Base-by-base conservation (phyloP, 1,140 invertebrate species). In the Metopolophium dirhodum region DNA sequence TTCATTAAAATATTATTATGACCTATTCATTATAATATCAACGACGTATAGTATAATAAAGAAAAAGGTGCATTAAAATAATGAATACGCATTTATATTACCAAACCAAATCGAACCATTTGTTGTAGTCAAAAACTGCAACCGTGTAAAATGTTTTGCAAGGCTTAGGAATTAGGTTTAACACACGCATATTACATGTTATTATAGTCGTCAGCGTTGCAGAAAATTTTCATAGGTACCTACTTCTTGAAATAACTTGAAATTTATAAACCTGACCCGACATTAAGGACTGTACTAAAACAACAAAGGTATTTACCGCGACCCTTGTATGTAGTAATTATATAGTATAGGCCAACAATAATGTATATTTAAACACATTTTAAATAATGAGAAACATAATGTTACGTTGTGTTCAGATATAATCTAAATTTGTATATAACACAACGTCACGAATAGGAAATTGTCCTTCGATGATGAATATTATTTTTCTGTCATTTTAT, bases 371-470 rank as follows among this genome's bases (percentile, higher is more conserved):
- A 57, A 54, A 37, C 88, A 37, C 51, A 41, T 89, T 89, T 89
- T 57, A 57, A 89, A 89, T 88, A 57, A 89, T 14, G 51, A 89
- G 88, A 57, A 54, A 49, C 18, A 26, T 88, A 41, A 23, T 26
- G 7, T 89, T 51, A 37, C 30, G 22, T 54, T 51, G 35, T 35
- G 88, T 89, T 89, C 14, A 26, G 88, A 89, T 54, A 20, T 26
- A 41, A 89, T 89, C 88, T 37, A 54, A 7, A 41, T 37, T 37
- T 23, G n/a, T 89, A 57, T 89, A 89, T 57, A 57, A 89, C 51
- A 14, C 23, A 54, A 35, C 35, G 88, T 37, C 51, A 89, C 88
- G 88, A 89, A 89, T 89, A 89, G 51, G 51, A 51, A 89, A 89
- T 57, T 89, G 54, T 14, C 45, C 87, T 54, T 54, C 47, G 4